phyloP scores from a whole-genome alignment of 2,113 vertebrate genomes.

The Cyphomyrus plagiostoma region DNA sequence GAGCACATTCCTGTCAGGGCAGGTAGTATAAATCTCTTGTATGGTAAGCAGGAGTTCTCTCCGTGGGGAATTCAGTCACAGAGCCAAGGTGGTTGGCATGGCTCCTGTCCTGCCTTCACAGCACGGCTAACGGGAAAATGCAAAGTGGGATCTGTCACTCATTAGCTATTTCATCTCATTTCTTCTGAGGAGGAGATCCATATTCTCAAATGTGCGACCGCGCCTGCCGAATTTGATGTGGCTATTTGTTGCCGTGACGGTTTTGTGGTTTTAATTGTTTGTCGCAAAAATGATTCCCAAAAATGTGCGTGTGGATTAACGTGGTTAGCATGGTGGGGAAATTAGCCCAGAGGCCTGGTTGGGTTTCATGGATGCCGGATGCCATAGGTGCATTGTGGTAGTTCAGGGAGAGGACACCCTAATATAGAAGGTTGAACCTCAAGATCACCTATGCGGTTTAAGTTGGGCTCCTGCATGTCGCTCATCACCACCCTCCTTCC shows the following conservation, averaged over 20 bases:
- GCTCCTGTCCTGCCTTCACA: not conserved
- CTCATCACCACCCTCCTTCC: not conserved
- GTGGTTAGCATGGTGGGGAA: not conserved
- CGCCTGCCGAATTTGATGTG: not conserved
- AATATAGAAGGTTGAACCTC: not conserved
- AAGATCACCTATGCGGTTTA: not conserved
- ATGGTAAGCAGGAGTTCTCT: not conserved
- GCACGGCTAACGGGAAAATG: not conserved
- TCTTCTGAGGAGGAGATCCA: not conserved
- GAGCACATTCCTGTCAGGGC: not conserved
- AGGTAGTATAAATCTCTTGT: not conserved
- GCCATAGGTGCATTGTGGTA: not conserved
- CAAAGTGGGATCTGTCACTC: not conserved
- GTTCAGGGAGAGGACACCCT: not conserved
- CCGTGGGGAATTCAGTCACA: not conserved
- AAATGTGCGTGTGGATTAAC: not conserved
- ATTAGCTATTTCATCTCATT: not conserved
- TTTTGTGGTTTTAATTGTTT: not conserved
- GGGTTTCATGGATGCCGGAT: not conserved
- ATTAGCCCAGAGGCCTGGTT: not conserved
- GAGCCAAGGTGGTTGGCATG: not conserved
- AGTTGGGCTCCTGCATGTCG: not conserved
- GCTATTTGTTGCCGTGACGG: not conserved
- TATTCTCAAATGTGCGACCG: not conserved
- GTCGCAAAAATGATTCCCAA: not conserved